Evolutionary conservation across 2,113 vertebrate genomes (phyloP).

Genomic region (Cyanoderma ruficeps): DNA sequence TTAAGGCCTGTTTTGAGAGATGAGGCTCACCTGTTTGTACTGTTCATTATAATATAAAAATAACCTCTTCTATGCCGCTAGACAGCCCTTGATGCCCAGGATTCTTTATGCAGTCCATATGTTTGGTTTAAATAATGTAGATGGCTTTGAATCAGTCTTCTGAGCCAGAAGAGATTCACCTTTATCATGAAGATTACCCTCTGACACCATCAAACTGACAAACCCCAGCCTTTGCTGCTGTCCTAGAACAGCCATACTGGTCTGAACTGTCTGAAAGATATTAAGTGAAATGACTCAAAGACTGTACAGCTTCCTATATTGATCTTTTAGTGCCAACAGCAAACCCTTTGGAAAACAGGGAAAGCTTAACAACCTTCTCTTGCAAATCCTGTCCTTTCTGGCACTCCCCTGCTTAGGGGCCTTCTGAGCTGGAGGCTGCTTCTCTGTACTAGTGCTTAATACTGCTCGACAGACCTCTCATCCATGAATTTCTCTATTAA

Average conservation of each 20-base stretch:
- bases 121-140: slow-evolving; percentile 34
- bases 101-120: neutral
- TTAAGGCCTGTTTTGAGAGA: neutral
- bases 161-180: neutral
- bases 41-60: neutral
- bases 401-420: neutral
- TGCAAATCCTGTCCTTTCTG: neutral
- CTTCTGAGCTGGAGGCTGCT: neutral
- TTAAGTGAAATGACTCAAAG: neutral
- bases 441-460: neutral
- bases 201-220: neutral
- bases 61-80: neutral
- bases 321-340: neutral
- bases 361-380: neutral
- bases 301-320: neutral
- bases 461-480: slow-evolving; percentile 10
- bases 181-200: neutral
- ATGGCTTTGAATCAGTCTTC: neutral
- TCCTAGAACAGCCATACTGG: neutral
- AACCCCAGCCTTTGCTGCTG: neutral
- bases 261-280: neutral
- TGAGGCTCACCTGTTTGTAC: neutral
- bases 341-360: neutral
- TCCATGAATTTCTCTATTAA: slow-evolving; percentile 14
- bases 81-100: neutral